These are phyloP conservation scores for Drosophila simulans DNA, from an alignment of 1,140 invertebrate genomes.

Conservation along the genomic window DNA sequence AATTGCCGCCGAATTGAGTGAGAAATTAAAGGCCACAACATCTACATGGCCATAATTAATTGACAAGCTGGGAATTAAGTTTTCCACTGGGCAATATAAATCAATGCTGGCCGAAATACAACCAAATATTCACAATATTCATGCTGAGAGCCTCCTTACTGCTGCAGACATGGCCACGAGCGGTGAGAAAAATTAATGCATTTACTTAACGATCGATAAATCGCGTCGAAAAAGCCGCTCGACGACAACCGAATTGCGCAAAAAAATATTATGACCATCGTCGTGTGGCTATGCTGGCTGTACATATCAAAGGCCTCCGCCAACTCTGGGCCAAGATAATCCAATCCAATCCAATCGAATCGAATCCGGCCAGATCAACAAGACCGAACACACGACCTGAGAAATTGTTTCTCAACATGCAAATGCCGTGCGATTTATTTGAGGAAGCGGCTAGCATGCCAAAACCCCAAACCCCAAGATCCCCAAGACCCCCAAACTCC, in stretches of 20 bases:
- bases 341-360: neutral
- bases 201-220: constrained; percentile 73
- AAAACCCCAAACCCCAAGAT: constrained; percentile 1
- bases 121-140: constrained; percentile 8
- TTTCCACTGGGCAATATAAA: constrained; percentile 45
- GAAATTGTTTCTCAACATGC: constrained; percentile 81
- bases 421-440: constrained; percentile 80
- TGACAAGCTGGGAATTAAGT: constrained; percentile 45
- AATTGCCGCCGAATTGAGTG: constrained; percentile 53
- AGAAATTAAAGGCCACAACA: constrained; percentile 50
- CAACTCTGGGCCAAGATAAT: constrained; percentile 39
- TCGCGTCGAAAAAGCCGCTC: constrained; percentile 51
- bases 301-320: constrained; percentile 71
- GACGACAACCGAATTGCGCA: constrained; percentile 82
- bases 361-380: constrained; percentile 46
- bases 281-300: constrained; percentile 40
- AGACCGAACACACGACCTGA: constrained; percentile 58
- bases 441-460: constrained; percentile 79
- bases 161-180: constrained; percentile 30
- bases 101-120: constrained; percentile 38
- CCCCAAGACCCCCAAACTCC: neutral
- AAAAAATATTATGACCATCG: constrained; percentile 82
- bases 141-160: constrained; percentile 33
- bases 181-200: constrained; percentile 64
- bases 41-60: constrained; percentile 67